phyloP scores from a whole-genome alignment of 2,797 vertebrate species.

The Darevskia mixta region DNA sequence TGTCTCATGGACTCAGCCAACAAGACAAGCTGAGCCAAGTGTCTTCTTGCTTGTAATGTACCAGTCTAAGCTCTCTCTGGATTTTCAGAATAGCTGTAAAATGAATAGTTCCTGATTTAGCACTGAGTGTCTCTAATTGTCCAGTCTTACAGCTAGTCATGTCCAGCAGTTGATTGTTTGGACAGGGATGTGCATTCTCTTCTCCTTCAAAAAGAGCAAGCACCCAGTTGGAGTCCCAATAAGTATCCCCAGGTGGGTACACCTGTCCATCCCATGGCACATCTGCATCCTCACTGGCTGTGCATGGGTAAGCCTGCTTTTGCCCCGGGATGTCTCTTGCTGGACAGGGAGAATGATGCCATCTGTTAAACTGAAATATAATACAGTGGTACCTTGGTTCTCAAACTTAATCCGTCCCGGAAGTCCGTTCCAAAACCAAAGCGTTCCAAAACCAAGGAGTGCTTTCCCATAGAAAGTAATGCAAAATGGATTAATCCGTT shows the following conservation, averaged over 20 bases:
- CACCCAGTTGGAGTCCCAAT: not conserved
- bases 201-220: not conserved
- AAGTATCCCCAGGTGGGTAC: not conserved
- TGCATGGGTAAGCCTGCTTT: not conserved
- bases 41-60: not conserved
- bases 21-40: no score
- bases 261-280: not conserved
- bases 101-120: not conserved
- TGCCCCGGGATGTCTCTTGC: not conserved
- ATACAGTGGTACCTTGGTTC: no score
- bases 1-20: not conserved
- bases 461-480: no score
- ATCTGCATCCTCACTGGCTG: not conserved
- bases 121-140: not conserved
- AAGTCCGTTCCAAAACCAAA: no score
- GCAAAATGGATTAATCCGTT: no score
- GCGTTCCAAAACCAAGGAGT: no score
- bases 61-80: not conserved
- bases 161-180: no score
- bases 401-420: no score
- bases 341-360: not conserved
- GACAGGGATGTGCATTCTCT: not conserved
- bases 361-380: not conserved
- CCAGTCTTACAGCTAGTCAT: not conserved
- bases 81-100: not conserved